Evolutionary conservation across 1,140 invertebrate species (phyloP).

Genomic region (Microplitis mediator): DNA sequence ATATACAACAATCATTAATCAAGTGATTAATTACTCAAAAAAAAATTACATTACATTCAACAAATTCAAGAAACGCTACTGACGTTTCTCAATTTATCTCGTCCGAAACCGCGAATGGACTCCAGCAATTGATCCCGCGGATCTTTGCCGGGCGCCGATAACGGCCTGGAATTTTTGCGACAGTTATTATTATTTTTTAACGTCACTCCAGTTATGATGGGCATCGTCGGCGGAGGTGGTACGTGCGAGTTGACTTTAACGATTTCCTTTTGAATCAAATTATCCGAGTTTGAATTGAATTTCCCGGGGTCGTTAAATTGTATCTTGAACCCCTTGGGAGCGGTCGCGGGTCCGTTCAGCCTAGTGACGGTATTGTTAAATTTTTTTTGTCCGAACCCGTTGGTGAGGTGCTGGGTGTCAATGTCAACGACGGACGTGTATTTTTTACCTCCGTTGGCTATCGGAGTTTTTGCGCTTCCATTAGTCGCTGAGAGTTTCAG

Average conservation of each 20-base stretch:
- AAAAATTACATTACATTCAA: neutral
- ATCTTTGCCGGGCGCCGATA: constrained; percentile 56
- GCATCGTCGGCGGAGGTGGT: constrained; percentile 54
- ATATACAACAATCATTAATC: too few species aligned
- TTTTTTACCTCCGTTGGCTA: constrained; percentile 21
- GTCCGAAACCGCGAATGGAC: constrained; percentile 75
- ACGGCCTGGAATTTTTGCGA: constrained; percentile 33
- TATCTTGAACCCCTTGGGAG: neutral
- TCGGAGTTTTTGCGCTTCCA: neutral
- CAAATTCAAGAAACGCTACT: constrained; percentile 13
- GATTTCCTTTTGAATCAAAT: neutral
- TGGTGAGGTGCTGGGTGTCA: constrained; percentile 29
- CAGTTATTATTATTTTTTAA: constrained; percentile 49
- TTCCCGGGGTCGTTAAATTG: neutral
- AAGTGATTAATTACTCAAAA: too few species aligned
- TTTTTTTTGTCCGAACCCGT: constrained; percentile 21
- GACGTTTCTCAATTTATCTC: constrained; percentile 64
- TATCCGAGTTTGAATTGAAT: neutral
- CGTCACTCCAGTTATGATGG: constrained; percentile 56
- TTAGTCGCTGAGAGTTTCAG: constrained; percentile 4
- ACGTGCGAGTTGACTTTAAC: constrained; percentile 15
- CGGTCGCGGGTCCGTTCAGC: too few species aligned
- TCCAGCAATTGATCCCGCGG: constrained; percentile 71
- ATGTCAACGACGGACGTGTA: constrained; percentile 45
- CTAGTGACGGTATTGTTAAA: constrained; percentile 13